Conservation (phyloP, 1,140 invertebrate genomes). For the Thaumetopoea pityocampa region DNA sequence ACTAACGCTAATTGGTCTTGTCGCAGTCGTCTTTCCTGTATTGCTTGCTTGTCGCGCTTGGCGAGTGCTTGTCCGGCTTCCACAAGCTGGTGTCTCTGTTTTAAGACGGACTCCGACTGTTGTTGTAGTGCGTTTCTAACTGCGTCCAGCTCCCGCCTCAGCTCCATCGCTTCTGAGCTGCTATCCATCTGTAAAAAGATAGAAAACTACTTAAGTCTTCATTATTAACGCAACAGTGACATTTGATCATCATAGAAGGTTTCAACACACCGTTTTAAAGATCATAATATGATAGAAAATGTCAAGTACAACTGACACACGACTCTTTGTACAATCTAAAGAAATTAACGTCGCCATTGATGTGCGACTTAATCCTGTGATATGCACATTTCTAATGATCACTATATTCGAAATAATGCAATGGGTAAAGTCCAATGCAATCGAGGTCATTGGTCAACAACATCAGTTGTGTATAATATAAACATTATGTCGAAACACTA, state of each 20-base stretch:
- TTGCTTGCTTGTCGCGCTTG: constrained; percentile 77
- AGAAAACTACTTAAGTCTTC: constrained; percentile 20
- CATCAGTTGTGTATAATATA: constrained; percentile 5
- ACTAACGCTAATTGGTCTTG: constrained; percentile 83
- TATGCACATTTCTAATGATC: constrained; percentile 16
- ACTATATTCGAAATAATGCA: constrained; percentile 10
- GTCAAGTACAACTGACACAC: constrained; percentile 46
- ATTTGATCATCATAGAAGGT: constrained; percentile 31
- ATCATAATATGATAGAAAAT: constrained; percentile 32
- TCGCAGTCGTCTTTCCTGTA: constrained; percentile 77
- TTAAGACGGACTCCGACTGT: constrained; percentile 77
- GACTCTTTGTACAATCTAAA: constrained; percentile 21
- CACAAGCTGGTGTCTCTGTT: constrained; percentile 75
- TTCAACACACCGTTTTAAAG: constrained; percentile 33
- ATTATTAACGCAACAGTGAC: constrained; percentile 18
- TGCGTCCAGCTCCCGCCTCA: constrained; percentile 77
- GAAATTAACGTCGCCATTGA: constrained; percentile 22
- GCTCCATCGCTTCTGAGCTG: constrained; percentile 74
- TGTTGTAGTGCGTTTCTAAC: constrained; percentile 80
- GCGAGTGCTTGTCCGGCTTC: constrained; percentile 79
- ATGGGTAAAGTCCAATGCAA: constrained; percentile 20
- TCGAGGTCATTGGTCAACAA: constrained; percentile 21
- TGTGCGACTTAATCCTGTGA: constrained; percentile 16
- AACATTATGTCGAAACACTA: too few relatives aligned
- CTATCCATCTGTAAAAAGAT: constrained; percentile 78